phyloP scores from a whole-genome alignment of 2,797 vertebrate species.

The Moxostoma hubbsi region DNA sequence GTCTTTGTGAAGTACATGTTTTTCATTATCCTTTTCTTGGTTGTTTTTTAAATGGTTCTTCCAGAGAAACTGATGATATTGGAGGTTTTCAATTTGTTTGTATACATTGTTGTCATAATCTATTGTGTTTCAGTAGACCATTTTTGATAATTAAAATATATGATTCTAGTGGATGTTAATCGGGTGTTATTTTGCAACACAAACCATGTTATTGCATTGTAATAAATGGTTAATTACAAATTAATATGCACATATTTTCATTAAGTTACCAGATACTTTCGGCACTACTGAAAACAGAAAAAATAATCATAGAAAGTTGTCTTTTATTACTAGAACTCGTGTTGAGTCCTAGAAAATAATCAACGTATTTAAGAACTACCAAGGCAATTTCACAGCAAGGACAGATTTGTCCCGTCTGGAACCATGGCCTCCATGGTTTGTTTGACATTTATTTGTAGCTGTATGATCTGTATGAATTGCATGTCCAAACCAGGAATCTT shows the following conservation, averaged over 20 bases:
- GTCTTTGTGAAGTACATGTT: constrained; percentile 81
- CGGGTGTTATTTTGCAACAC: constrained; percentile 15
- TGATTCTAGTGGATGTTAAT: constrained; percentile 62
- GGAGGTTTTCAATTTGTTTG: constrained; percentile 82
- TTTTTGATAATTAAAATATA: constrained; percentile 85
- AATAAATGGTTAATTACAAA: neutral
- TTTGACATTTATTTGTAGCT: neutral
- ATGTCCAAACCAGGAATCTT: neutral
- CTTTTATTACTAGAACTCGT: neutral
- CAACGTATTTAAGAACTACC: neutral
- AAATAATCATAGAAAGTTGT: neutral
- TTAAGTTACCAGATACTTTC: neutral
- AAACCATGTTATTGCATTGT: neutral
- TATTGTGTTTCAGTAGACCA: constrained; percentile 84
- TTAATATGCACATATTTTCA: neutral
- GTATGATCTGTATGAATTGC: neutral
- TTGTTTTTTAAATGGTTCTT: constrained; percentile 74
- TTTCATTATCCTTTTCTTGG: constrained; percentile 71
- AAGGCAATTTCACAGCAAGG: neutral
- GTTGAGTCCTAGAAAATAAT: neutral
- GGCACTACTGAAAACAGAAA: no score
- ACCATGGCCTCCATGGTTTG: neutral
- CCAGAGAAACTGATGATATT: constrained; percentile 75
- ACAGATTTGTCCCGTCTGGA: neutral
- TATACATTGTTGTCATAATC: constrained; percentile 85